These are phyloP conservation scores for Melinaea menophilus DNA, from an alignment of 2,888 invertebrate genomes.

Conservation along the genomic window DNA sequence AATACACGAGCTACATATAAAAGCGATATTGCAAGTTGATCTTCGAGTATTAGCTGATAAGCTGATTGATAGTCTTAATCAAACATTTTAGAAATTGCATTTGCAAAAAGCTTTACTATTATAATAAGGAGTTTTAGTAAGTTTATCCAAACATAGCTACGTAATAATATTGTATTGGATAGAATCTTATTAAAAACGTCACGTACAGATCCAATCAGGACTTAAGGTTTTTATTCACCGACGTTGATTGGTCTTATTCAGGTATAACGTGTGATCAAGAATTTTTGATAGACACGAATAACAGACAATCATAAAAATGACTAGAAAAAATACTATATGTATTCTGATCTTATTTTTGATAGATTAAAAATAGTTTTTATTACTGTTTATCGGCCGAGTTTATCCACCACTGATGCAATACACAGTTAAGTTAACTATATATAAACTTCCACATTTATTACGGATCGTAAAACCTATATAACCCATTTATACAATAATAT, in stretches of 20 bases:
- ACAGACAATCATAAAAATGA: not conserved
- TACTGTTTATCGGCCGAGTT: not conserved
- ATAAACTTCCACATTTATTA: conserved; percentile 18
- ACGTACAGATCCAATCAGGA: conserved; percentile 8
- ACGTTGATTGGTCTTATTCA: not conserved
- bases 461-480: conserved; percentile 17
- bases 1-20: too few species aligned
- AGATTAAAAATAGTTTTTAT: conserved; percentile 3
- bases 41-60: conserved; percentile 13
- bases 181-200: conserved; percentile 4
- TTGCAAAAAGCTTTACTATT: not conserved
- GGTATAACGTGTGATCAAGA: not conserved
- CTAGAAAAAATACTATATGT: not conserved
- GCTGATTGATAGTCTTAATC: too few species aligned
- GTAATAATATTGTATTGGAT: not conserved
- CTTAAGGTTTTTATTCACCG: conserved; percentile 6
- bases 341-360: not conserved
- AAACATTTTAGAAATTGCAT: too few species aligned
- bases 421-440: conserved; percentile 9
- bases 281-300: not conserved
- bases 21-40: too few species aligned
- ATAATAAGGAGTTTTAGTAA: conserved; percentile 26
- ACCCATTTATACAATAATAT: conserved; percentile 20
- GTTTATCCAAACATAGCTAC: not conserved
- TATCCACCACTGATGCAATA: conserved; percentile 13